Conservation (phyloP, 2,113 vertebrate species). For the Malaclemys terrapin region DNA sequence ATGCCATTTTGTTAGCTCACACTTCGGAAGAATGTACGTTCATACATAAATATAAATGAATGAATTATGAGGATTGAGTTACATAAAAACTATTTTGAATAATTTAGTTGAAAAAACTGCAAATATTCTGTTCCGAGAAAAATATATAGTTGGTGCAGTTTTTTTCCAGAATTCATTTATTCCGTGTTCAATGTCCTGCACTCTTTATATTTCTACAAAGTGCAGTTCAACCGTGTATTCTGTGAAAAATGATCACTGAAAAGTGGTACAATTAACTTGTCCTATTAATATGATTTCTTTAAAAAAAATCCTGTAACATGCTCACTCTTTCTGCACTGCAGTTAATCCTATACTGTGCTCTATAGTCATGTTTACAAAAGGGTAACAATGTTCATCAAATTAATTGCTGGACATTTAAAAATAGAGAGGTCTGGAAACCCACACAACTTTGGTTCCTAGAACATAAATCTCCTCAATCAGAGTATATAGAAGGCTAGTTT, state of each 20-base stretch:
- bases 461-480: conserved; percentile 14
- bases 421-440: conserved; percentile 28
- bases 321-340: not conserved
- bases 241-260: not conserved
- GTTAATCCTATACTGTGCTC: not conserved
- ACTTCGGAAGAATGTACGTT: not conserved
- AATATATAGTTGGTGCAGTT: not conserved
- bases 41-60: not conserved
- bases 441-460: not conserved
- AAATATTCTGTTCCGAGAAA: not conserved
- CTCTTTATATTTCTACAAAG: not conserved
- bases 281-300: not conserved
- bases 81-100: not conserved
- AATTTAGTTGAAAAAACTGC: conserved; percentile 12
- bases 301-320: not conserved
- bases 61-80: not conserved
- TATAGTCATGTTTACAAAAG: conserved; percentile 7
- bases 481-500: conserved; percentile 6
- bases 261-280: not conserved
- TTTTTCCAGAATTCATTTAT: conserved; percentile 11
- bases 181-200: not conserved
- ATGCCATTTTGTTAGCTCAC: not conserved
- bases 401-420: conserved; percentile 28
- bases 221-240: not conserved
- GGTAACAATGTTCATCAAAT: conserved; percentile 51